Evolutionary conservation across 2,797 vertebrate species (phyloP), one percentile per base, ranked within the genome.

Genomic region (Polyboroides typus): DNA sequence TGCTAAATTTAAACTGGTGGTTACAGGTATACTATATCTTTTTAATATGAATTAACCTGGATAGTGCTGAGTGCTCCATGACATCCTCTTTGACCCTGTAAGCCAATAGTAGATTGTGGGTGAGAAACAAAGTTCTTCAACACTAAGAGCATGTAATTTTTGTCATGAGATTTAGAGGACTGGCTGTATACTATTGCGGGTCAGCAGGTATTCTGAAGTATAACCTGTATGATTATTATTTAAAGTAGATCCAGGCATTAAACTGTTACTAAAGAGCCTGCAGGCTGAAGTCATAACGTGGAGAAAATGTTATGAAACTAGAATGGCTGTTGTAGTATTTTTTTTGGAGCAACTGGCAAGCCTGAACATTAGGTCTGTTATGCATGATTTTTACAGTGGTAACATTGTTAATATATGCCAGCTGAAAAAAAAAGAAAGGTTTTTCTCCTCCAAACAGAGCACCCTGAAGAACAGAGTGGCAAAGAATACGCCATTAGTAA

Each of bases 1-100:
- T 95, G 50, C 94, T 92, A 42, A 68, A 84, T 95, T 93, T 95
- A 92, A 96, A 94, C 63, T 96, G 82, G 88, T 90, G 34, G 21
- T 84, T 95, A 82, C 72, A 83, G n/a, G 60, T 95, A 50, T 12
- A 33, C 20, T 11, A 1, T 67, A 16, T 40, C 17, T 89, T 53
- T 92, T 73, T 66, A 34, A 73, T 82, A 82, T 55, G 11, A 81
- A 79, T 68, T 89, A 79, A 83, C 16, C 26, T 96, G 73, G n/a
- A 60, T 86, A 45, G 31, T 36, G 6, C 55, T 89, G 78, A 86
- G 27, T 33, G 13, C 52, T 94, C 27, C 12, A 10, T 45, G n/a
- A 44, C 11, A 19, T 17, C 11, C 4, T 91, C 10, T 64, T 60
- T 87, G 22, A 85, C 38, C 16, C 3, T 78, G 0, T 36, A 59